These are phyloP conservation scores for Hirtodrosophila duncani DNA, from an alignment of 2,888 invertebrate species.

Conservation along the genomic window DNA sequence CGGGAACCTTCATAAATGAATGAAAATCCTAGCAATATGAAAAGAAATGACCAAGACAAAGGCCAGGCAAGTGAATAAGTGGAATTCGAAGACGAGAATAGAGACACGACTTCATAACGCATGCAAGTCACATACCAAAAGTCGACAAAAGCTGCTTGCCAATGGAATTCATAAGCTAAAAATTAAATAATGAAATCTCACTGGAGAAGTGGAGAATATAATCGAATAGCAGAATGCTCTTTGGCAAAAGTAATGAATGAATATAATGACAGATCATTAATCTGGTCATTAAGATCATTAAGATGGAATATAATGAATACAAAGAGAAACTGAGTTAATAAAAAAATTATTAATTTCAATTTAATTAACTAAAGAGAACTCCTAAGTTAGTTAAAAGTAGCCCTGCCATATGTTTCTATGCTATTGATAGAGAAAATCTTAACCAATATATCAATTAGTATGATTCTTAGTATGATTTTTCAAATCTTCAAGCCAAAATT, in stretches of 20 bases:
- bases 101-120: slow-evolving; percentile 13
- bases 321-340: too few relatives aligned
- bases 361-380: too few relatives aligned
- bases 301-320: background rate
- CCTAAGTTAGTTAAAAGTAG: too few relatives aligned
- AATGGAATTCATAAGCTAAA: slow-evolving; percentile 20
- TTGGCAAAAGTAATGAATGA: background rate
- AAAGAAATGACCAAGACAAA: slow-evolving; percentile 31
- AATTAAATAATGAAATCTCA: slow-evolving; percentile 3
- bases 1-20: too few relatives aligned
- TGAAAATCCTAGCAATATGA: slow-evolving; percentile 6
- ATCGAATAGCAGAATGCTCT: slow-evolving; percentile 7
- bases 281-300: slow-evolving; percentile 6
- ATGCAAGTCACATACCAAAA: slow-evolving; percentile 44
- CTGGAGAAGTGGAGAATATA: background rate
- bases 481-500: too few relatives aligned
- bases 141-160: slow-evolving; percentile 9
- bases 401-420: too few relatives aligned
- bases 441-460: too few relatives aligned
- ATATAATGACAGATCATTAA: background rate
- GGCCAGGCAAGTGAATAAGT: slow-evolving; percentile 15
- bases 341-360: too few relatives aligned
- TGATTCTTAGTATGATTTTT: too few relatives aligned
- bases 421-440: too few relatives aligned
- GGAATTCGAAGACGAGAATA: slow-evolving; percentile 30